These are phyloP conservation scores for Hirtodrosophila trivittata DNA, from an alignment of 2,888 invertebrate species.

Conservation along the genomic window DNA sequence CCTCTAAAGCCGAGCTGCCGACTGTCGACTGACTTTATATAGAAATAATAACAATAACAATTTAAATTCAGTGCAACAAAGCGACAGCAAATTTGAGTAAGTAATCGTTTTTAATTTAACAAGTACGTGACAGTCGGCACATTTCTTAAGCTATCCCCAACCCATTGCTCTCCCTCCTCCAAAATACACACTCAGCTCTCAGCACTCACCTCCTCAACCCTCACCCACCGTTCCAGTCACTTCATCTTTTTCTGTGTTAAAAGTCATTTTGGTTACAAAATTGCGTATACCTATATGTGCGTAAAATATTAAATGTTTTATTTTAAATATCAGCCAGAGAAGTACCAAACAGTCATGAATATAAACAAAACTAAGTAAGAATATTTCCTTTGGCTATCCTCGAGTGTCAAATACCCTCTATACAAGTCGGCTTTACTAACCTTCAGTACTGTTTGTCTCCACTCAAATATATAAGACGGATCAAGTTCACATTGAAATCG, in stretches of 20 bases:
- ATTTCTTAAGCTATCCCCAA: slow-evolving; percentile 28
- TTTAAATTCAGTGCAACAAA: slow-evolving; percentile 73
- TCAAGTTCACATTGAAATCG: too few species aligned
- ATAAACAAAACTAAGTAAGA: slow-evolving; percentile 4
- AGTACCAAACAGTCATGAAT: slow-evolving; percentile 10
- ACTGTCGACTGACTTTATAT: slow-evolving; percentile 61
- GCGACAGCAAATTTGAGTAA: slow-evolving; percentile 64
- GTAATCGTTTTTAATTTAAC: slow-evolving; percentile 78
- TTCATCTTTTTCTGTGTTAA: too few species aligned
- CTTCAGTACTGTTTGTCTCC: too few species aligned
- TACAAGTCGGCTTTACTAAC: too few species aligned
- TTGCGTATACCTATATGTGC: slow-evolving; percentile 7
- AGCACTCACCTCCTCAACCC: background rate
- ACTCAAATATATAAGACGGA: too few species aligned
- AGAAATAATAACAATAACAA: slow-evolving; percentile 76
- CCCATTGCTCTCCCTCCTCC: background rate
- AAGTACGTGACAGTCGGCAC: slow-evolving; percentile 68
- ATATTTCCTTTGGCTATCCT: too few species aligned
- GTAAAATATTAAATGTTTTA: slow-evolving; percentile 24
- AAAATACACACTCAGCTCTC: background rate
- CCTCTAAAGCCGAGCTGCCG: background rate
- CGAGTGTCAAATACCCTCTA: too few species aligned
- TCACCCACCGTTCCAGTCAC: too few species aligned
- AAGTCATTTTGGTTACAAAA: slow-evolving; percentile 39
- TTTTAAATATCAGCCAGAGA: slow-evolving; percentile 14